Conservation (phyloP, 2,797 vertebrate species). For the Anabas testudineus region DNA sequence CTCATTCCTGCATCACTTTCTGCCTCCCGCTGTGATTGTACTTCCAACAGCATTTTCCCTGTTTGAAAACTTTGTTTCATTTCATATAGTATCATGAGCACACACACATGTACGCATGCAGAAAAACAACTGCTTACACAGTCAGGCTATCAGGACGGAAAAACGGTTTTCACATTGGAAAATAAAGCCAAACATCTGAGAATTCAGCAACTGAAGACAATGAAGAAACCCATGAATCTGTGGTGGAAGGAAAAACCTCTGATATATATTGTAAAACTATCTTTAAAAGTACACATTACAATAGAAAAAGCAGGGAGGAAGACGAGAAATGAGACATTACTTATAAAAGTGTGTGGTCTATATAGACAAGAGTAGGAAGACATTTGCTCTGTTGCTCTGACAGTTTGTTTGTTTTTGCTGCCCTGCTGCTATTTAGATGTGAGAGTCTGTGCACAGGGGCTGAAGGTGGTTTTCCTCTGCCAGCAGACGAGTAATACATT, state of each 20-base stretch:
- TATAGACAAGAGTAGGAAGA: neutral
- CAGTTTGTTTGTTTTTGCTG: neutral
- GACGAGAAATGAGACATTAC: neutral
- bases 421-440: constrained; percentile 4
- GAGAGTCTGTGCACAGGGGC: neutral
- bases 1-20: constrained; percentile 13
- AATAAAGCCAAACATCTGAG: constrained; percentile 13
- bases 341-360: neutral
- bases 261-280: too few species aligned
- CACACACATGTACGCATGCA: constrained; percentile 11
- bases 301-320: neutral
- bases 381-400: neutral
- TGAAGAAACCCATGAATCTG: neutral
- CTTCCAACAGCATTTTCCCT: constrained; percentile 9
- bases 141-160: constrained; percentile 5
- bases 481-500: neutral
- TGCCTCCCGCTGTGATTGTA: constrained; percentile 25
- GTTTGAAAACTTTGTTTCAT: constrained; percentile 16
- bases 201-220: constrained; percentile 21
- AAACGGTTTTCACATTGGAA: constrained; percentile 28
- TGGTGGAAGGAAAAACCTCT: neutral
- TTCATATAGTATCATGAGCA: neutral
- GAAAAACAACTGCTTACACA: constrained; percentile 22
- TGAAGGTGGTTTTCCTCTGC: neutral
- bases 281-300: neutral